A percentile compares a stretch with the other conserved stretches of the same genome.
phyloP scores from a whole-genome alignment of 2,888 invertebrate species.

The Furcula furcula region DNA sequence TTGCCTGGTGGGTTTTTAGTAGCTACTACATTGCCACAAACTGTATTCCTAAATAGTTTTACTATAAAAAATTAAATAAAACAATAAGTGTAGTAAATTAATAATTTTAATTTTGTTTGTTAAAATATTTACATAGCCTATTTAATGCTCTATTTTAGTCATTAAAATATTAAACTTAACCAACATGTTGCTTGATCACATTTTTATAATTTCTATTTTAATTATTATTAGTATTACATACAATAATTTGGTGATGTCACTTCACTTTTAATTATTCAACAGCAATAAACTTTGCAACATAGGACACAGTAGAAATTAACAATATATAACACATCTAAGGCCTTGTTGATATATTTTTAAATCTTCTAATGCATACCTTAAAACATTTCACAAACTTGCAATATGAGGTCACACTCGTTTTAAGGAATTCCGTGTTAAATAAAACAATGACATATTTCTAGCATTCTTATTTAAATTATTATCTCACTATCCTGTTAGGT shows the following conservation, averaged over 20 bases:
- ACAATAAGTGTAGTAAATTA: constrained; percentile 71
- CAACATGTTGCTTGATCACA: constrained; percentile 72
- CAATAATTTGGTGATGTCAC: constrained; percentile 22
- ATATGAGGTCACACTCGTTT: too few species aligned
- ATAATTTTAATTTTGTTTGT: constrained; percentile 75
- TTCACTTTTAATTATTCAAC: constrained; percentile 38
- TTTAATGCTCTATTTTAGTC: constrained; percentile 60
- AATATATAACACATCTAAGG: constrained; percentile 67
- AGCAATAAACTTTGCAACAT: constrained; percentile 57
- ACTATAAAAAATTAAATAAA: constrained; percentile 5
- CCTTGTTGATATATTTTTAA: constrained; percentile 46
- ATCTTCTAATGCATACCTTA: constrained; percentile 21
- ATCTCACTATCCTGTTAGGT: too few species aligned
- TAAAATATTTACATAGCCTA: constrained; percentile 78
- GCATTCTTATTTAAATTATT: too few species aligned
- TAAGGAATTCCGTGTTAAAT: too few species aligned
- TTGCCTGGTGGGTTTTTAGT: too few species aligned
- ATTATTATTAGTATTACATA: constrained; percentile 20
- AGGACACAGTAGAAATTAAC: constrained; percentile 49
- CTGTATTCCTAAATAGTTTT: neutral
- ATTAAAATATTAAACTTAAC: constrained; percentile 79
- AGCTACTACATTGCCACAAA: too few species aligned
- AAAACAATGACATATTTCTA: too few species aligned
- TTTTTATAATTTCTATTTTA: constrained; percentile 58
- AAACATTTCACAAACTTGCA: constrained; percentile 8